phyloP scores from a whole-genome alignment of 2,113 vertebrate species.

The Hemichromis elongatus region DNA sequence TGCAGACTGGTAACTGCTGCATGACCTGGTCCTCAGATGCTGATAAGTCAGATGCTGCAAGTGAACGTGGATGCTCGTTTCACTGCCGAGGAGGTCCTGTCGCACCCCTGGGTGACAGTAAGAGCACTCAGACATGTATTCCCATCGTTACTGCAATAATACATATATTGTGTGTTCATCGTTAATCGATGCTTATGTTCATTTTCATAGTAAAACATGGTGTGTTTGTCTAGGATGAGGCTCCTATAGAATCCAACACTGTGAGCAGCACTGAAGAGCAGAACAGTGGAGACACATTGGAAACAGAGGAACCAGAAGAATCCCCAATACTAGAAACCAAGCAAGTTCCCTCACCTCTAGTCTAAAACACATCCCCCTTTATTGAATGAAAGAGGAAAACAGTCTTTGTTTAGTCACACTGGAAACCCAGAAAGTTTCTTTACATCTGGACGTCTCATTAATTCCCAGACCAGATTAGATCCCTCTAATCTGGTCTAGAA shows the following conservation, averaged over 20 bases:
- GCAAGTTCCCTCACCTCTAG: constrained; percentile 65
- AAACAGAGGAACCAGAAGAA: constrained; percentile 49
- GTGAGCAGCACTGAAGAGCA: constrained; percentile 81
- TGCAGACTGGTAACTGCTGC: not conserved
- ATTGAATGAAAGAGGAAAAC: not conserved
- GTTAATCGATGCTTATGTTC: not conserved
- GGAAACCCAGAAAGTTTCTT: not conserved
- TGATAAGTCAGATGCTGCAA: constrained; percentile 96
- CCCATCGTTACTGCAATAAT: too few relatives aligned
- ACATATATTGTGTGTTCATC: not conserved
- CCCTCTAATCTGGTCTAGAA: not conserved
- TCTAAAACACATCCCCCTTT: not conserved
- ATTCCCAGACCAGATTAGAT: not conserved
- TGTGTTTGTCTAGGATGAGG: constrained; percentile 79
- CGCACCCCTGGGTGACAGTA: constrained; percentile 95
- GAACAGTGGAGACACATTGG: not conserved
- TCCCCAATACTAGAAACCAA: constrained; percentile 57
- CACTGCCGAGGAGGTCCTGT: constrained; percentile 90
- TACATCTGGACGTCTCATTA: not conserved
- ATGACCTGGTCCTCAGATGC: constrained; percentile 74
- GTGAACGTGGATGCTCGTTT: constrained; percentile 91
- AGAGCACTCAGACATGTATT: constrained; percentile 35
- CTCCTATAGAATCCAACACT: constrained; percentile 80
- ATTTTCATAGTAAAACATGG: not conserved
- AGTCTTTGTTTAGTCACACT: not conserved